Base-by-base conservation (phyloP, 2,113 vertebrate genomes). In the Willisornis vidua region DNA sequence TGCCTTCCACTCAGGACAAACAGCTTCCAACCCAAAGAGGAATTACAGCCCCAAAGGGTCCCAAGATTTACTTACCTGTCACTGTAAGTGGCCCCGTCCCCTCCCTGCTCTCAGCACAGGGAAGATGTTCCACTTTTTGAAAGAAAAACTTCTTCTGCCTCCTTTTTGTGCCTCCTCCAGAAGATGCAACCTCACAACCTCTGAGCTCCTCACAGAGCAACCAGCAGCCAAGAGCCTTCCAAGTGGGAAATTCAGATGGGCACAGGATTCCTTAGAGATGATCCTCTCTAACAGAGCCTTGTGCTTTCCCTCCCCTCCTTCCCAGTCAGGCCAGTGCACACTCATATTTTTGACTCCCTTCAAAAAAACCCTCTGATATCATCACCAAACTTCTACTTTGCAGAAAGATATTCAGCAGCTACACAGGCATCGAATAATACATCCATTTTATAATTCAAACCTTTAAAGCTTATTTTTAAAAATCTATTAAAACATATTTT, bases 331-430 rank as follows among this genome's bases (percentile, higher is more conserved):
- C 25, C 10, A 72, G 17, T 19, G 19, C 24, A 46, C 14, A 31
- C 26, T 26, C 24, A 10, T 12, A 61, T 16, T 68, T 78, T 65
- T 23, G 1, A 76, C 65, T 70, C 16, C 23, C 13, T 83, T 28
- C 22, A 33, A 8, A 10, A 72, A 39, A 15, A 0, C 8, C 0
- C 4, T 6, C 58, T 17, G 35, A 6, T 70, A 26, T 13, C 14
- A 66, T 39, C 46, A 43, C 70, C 74, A 79, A 79, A 73, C 15
- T 31, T 39, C 12, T 80, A 9, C 39, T 82, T 70, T 73, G 54
- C 62, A 87, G 70, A 24, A 46, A 63, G 39, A 6, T 76, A 20
- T 33, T 77, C n/a, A 37, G 52, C 51, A 91, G 25, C 48, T 74
- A 26, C 6, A 16, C 19, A 74, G 66, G 18, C 31, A 25, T 33